Evolutionary conservation across 1,140 invertebrate species (phyloP).

Genomic region (Olivierus martensii): DNA sequence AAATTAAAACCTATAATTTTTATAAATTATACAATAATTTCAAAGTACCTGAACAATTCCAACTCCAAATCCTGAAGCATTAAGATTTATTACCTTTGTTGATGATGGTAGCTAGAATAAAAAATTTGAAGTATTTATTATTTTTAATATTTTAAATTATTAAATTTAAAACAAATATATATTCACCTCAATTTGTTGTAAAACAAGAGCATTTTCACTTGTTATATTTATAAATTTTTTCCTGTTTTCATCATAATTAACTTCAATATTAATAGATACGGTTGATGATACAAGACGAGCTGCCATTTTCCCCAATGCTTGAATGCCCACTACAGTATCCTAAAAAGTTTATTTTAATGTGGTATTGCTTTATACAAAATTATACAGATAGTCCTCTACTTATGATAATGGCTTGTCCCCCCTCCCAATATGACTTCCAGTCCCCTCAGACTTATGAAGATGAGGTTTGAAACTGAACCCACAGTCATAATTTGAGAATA

Average conservation of each 20-base stretch:
- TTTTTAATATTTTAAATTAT: neutral
- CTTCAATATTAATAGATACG: constrained; percentile 38
- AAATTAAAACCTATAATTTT: too few relatives aligned
- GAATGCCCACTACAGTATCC: constrained; percentile 58
- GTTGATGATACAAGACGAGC: constrained; percentile 39
- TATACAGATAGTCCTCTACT: too few relatives aligned
- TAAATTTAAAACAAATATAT: neutral
- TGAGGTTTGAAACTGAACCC: too few relatives aligned
- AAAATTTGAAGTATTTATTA: constrained; percentile 2
- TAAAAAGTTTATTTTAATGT: too few relatives aligned
- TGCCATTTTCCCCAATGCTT: constrained; percentile 53
- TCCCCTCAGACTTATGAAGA: too few relatives aligned
- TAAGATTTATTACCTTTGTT: constrained; percentile 42
- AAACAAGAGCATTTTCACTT: constrained; percentile 51
- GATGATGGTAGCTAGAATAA: constrained; percentile 38
- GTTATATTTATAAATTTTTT: constrained; percentile 21
- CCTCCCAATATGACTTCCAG: too few relatives aligned
- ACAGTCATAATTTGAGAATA: too few relatives aligned
- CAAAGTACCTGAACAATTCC: constrained; percentile 51
- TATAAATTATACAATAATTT: too few relatives aligned
- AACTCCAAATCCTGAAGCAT: constrained; percentile 64
- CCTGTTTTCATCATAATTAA: constrained; percentile 38
- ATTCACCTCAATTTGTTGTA: constrained; percentile 52
- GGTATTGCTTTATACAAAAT: too few relatives aligned
- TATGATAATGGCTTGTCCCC: too few relatives aligned